Evolutionary conservation across 2,113 vertebrate genomes (phyloP), one percentile per base, ranked within the genome.

Genomic region (Pica pica): DNA sequence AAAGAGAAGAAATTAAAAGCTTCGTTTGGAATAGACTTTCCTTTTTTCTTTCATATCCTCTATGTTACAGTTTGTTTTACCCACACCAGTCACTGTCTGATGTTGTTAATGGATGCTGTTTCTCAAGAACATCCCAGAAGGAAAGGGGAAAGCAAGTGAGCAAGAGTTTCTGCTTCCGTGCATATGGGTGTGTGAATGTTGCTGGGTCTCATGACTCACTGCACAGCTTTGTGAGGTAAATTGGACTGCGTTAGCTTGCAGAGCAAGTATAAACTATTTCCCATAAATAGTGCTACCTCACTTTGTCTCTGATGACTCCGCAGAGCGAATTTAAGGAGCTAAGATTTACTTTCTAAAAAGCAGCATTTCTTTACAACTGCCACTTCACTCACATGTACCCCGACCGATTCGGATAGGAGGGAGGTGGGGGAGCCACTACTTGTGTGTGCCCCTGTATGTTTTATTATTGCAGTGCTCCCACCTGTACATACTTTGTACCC

Each of bases 221-320:
- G 67, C 78, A 35, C 57, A 42, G 91, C 82, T 79, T 61, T 87
- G 76, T 63, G 90, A 90, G 71, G 85, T 67, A 42, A 89, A 65
- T 73, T 74, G 75, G 57, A 44, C 83, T 57, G 65, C 0, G 0
- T 67, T 60, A 63, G 75, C 80, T 86, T 93, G 91, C 75, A 74
- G 52, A 89, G 68, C 82, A 37, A 86, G 65, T 91, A 50, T 52
- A 27, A 87, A 79, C 75, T 65, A 20, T 88, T 96, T 87, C 24
- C 96, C 83, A 78, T 92, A 94, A 97, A 92, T 77, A 94, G 94
- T 6, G 61, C 84, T 89, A 50, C 77, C 59, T 47, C 60, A 28
- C 59, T 60, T 87, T 24, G 41, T 76, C 67, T 75, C 64, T 59
- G 74, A 73, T 67, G 89, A 86, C 87, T 93, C 76, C 30, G 37